phyloP scores from a whole-genome alignment of 2,888 invertebrate species.

The Dicycla oo region DNA sequence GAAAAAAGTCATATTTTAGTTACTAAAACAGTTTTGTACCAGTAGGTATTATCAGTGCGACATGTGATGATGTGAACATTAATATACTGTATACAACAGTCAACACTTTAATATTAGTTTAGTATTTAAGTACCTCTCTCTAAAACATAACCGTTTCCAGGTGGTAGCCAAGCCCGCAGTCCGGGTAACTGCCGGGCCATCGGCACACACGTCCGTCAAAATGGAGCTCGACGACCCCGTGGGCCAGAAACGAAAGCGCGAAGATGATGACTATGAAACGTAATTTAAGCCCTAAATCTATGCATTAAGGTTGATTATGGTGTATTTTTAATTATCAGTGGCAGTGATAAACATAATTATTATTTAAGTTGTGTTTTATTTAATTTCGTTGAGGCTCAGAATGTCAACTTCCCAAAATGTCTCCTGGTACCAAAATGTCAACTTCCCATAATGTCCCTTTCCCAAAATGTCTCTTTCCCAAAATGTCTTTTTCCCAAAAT shows the following conservation, averaged over 20 bases:
- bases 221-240: constrained; percentile 91
- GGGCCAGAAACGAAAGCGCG: constrained; percentile 91
- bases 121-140: neutral
- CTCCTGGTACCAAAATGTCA: no score
- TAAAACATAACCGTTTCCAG: constrained; percentile 62
- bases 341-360: constrained; percentile 16
- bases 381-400: no score
- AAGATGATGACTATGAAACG: constrained; percentile 91
- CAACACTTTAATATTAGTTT: neutral
- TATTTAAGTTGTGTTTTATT: constrained; percentile 24
- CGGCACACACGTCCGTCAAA: constrained; percentile 84
- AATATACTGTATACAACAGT: neutral
- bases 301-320: constrained; percentile 40
- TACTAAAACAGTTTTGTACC: no score
- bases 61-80: neutral
- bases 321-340: constrained; percentile 42
- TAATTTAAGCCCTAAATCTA: constrained; percentile 63
- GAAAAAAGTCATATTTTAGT: no score
- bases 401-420: no score
- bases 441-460: no score
- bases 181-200: constrained; percentile 82
- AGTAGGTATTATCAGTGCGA: no score
- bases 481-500: no score
- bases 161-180: constrained; percentile 87
- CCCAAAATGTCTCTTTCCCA: no score